Conservation (phyloP, 2,888 invertebrate genomes). For the Cylloceria caligata region DNA sequence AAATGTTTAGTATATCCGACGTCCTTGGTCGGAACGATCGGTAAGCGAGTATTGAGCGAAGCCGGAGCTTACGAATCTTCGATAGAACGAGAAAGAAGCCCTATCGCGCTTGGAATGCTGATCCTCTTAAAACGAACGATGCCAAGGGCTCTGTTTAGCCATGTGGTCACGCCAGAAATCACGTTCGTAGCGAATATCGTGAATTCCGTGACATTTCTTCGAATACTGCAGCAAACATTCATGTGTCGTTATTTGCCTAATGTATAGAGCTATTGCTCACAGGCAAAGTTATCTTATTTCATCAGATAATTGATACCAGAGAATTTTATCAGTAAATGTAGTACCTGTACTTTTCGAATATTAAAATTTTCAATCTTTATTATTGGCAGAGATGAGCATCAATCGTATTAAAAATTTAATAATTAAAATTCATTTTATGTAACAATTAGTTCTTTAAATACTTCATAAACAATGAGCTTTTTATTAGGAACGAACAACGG, state of each 20-base stretch:
- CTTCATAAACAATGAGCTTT: too few species aligned
- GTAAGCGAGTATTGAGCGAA: slow-evolving; percentile 55
- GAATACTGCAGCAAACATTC: background rate
- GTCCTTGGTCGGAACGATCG: slow-evolving; percentile 56
- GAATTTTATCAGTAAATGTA: background rate
- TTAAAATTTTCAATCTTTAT: background rate
- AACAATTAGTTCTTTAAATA: too few species aligned
- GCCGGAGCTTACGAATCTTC: slow-evolving; percentile 55
- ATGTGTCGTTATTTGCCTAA: background rate
- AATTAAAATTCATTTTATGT: too few species aligned
- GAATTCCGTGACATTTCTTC: slow-evolving; percentile 10
- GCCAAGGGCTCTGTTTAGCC: slow-evolving; percentile 72
- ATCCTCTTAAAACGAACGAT: slow-evolving; percentile 74
- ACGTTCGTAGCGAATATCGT: slow-evolving; percentile 17
- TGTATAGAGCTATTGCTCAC: background rate
- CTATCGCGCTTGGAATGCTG: slow-evolving; percentile 67
- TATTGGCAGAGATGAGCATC: background rate
- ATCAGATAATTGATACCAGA: background rate
- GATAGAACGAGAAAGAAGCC: slow-evolving; percentile 74
- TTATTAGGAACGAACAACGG: too few species aligned
- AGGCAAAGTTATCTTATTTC: background rate
- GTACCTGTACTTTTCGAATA: slow-evolving; percentile 1
- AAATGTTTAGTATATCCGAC: slow-evolving; percentile 17
- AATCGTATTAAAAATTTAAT: too few species aligned
- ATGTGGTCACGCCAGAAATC: slow-evolving; percentile 31